phyloP scores from a whole-genome alignment of 2,888 invertebrate species.

The Scaptomyza reducta region DNA sequence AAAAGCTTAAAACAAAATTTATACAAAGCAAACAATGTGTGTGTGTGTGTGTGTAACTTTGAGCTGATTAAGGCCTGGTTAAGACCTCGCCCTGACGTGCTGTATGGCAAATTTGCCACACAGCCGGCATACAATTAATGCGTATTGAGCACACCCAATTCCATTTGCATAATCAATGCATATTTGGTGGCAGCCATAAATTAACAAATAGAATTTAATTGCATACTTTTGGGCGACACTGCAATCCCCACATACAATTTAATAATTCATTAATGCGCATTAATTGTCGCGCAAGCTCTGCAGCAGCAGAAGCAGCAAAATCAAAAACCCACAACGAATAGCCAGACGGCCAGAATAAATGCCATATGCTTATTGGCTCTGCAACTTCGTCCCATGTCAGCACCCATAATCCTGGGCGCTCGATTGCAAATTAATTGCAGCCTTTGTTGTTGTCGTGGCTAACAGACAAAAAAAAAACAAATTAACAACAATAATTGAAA shows the following conservation, averaged over 20 bases:
- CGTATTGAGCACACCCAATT: constrained; percentile 43
- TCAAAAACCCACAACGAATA: constrained; percentile 64
- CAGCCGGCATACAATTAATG: constrained; percentile 12
- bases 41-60: constrained; percentile 7
- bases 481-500: constrained; percentile 15
- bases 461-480: constrained; percentile 30
- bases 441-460: constrained; percentile 47
- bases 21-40: neutral
- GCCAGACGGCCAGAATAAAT: constrained; percentile 47
- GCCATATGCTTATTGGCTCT: constrained; percentile 57
- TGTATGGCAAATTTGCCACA: constrained; percentile 27
- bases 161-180: constrained; percentile 78
- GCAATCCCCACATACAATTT: constrained; percentile 61
- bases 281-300: constrained; percentile 58
- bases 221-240: constrained; percentile 68
- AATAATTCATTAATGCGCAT: constrained; percentile 79
- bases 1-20: constrained; percentile 38
- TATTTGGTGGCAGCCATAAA: constrained; percentile 72
- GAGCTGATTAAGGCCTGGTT: constrained; percentile 59
- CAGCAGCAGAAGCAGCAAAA: constrained; percentile 37
- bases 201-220: constrained; percentile 81
- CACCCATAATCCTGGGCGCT: constrained; percentile 39
- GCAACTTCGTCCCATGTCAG: neutral
- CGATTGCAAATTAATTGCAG: constrained; percentile 67
- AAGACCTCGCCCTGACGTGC: constrained; percentile 34